Evolutionary conservation across 1,140 invertebrate genomes (phyloP), one percentile per base, ranked within the genome.

Genomic region (Hirudo medicinalis): DNA sequence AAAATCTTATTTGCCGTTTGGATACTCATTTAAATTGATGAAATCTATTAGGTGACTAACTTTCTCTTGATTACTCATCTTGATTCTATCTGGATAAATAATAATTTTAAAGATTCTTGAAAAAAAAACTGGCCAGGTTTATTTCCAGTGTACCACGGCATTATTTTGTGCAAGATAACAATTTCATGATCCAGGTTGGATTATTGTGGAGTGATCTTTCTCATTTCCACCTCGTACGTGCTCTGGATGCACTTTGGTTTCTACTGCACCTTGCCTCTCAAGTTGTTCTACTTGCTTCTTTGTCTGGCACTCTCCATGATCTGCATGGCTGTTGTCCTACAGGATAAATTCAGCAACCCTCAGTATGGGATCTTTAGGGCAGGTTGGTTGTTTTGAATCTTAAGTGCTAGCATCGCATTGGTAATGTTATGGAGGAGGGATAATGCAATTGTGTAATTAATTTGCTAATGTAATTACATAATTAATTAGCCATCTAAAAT

Each of bases 291-390:
- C 66, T 53, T 69, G 40, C 25, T 72, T 20, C 36, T 71, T n/a
- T 69, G 95, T 70, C 86, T 91, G 76, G 87, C 92, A 66, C 86
- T 97, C 75, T 92, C 94, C 73, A 85, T 92, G 74, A 86, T 89
- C 40, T 91, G 91, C 69, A 93, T 97, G 75, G 87, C 96, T 78
- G 91, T 97, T 4, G 96, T 92, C 15, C 82, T 97, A 29, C 94
- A 91, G 90, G 93, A 96, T 79, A 89, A 89, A 81, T 97, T 97
- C 80, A 90, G 90, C 73, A 91, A 94, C 80, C 91, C 93, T 6
- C 87, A 85, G 70, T 89, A 91, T 79, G 85, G 94, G 78, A 89
- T 91, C 69, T 83, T 97, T 22, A 84, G 92, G 78, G 91, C 91
- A 71, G 76, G 76, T 72, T 49, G 43, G 43, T 49, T 49, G 43